Base-by-base conservation (phyloP, 64 coral and sea anemone genomes). In the Exaiptasia diaphana region DNA sequence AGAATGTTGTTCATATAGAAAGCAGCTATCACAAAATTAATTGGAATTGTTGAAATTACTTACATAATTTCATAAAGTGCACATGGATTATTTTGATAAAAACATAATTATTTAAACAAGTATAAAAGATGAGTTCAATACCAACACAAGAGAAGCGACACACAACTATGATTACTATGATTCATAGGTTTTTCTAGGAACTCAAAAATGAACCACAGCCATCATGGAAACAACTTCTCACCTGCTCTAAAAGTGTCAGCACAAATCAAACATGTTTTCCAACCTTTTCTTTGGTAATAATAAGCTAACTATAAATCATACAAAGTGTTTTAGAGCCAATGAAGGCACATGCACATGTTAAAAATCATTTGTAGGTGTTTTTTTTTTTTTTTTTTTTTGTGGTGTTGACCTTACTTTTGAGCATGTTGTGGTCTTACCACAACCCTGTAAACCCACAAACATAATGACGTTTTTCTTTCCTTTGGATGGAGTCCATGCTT, bases 361-460 rank as follows among this genome's bases (percentile, higher is more conserved):
- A 56, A 25, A 9, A 56, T 22, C 53, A 56, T 22, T 22, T 22
- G 53, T 11, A 21, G 53, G 43, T 6, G 6, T 46, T 46, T 46
- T 46, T 46, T 46, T 6, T 46, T 46, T 46, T 6, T 15, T 46
- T 61, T 27, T 0, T 18, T 15, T 15, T 1, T 32, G 15, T 46
- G 15, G 15, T 65, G 30, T 18, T 36, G 33, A 23, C 2, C 31
- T 2, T 54, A 99, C 95, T 85, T 99, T 99, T 55, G 90, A 92
- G 65, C 95, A 99, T 25, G 95, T 99, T 58, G 95, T 99, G 32
- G 95, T 99, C 71, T 99, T 99, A 41, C 95, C 95, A 86, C 95
- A 92, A n/a, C 95, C 95, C 78, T 99, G 95, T 23, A 99, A 73
- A 70, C 95, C 95, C 61, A 99, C 95, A 89, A 99, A 99, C 95